Evolutionary conservation across 2,797 vertebrate species (phyloP).

Genomic region (Gila robusta): DNA sequence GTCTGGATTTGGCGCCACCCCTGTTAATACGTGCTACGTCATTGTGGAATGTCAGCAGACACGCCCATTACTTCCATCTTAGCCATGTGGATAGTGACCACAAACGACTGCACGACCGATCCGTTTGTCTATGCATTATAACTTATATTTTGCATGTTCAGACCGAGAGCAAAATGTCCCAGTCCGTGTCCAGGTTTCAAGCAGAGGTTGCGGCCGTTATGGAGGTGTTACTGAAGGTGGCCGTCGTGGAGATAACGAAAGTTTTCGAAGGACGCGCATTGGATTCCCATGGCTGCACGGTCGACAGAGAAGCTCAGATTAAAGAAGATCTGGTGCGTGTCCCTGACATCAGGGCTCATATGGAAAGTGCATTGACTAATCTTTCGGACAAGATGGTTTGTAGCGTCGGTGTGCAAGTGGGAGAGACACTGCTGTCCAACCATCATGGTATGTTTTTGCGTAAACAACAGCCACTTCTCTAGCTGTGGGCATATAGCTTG

Average conservation of each 20-base stretch:
- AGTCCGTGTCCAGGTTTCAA: conserved; percentile 67
- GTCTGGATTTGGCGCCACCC: conserved; percentile 23
- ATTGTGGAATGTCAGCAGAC: conserved; percentile 43
- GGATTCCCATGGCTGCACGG: conserved; percentile 41
- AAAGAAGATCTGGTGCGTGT: neutral
- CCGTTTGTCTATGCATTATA: conserved; percentile 2
- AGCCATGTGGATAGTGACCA: conserved; percentile 48
- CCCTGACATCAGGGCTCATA: conserved; percentile 30
- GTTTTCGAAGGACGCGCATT: conserved; percentile 77
- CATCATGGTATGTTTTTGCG: conserved; percentile 16
- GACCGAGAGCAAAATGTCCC: conserved; percentile 67
- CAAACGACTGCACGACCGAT: neutral
- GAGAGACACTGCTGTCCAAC: conserved; percentile 37
- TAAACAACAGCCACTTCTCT: conserved; percentile 4
- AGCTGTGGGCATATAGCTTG: conserved; percentile 12
- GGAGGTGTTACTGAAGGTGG: conserved; percentile 73
- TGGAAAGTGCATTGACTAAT: conserved; percentile 40
- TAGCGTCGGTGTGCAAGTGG: conserved; percentile 79
- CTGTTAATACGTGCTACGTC: conserved; percentile 22
- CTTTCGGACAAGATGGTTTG: conserved; percentile 56
- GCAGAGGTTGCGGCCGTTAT: conserved; percentile 78
- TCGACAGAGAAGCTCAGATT: neutral
- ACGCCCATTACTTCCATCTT: conserved; percentile 51
- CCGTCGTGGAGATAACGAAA: conserved; percentile 76
- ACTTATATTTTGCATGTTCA: conserved; percentile 14